Evolutionary conservation across 2,113 vertebrate genomes (phyloP).

Genomic region (Aspidoscelis tigris): DNA sequence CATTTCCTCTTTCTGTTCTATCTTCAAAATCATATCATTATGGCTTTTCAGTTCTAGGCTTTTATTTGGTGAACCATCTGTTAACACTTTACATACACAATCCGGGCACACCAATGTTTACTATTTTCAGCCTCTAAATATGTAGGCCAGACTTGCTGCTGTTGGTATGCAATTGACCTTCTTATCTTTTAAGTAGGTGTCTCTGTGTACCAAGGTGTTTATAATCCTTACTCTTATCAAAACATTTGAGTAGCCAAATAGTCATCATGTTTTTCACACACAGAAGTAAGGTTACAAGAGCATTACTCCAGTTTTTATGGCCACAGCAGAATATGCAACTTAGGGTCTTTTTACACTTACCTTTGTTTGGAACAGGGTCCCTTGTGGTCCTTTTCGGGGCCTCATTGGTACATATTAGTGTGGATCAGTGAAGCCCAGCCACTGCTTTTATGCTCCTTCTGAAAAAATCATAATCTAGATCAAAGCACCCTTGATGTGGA

Average conservation of each 20-base stretch:
- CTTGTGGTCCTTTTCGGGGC: too few species aligned
- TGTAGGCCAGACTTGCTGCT: not conserved
- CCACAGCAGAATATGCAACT: not conserved
- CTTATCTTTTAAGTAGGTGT: conserved; percentile 7
- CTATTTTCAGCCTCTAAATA: not conserved
- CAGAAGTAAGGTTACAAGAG: not conserved
- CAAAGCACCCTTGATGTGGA: too few species aligned
- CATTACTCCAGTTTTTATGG: not conserved
- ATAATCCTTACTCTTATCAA: not conserved
- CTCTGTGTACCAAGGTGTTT: not conserved
- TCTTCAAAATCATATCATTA: not conserved
- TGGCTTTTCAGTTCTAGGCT: not conserved
- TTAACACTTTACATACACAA: not conserved
- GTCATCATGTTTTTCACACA: not conserved
- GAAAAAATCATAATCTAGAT: too few species aligned
- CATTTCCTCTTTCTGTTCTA: not conserved
- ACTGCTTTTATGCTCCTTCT: too few species aligned
- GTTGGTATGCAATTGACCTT: not conserved
- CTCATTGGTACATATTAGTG: too few species aligned
- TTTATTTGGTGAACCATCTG: conserved; percentile 4
- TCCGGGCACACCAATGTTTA: not conserved
- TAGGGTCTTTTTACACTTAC: too few species aligned
- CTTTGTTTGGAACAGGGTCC: too few species aligned
- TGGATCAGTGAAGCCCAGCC: too few species aligned
- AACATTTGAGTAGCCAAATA: not conserved